Evolutionary conservation across 2,888 invertebrate genomes (phyloP).

Genomic region (Drosophila paucipuncta): DNA sequence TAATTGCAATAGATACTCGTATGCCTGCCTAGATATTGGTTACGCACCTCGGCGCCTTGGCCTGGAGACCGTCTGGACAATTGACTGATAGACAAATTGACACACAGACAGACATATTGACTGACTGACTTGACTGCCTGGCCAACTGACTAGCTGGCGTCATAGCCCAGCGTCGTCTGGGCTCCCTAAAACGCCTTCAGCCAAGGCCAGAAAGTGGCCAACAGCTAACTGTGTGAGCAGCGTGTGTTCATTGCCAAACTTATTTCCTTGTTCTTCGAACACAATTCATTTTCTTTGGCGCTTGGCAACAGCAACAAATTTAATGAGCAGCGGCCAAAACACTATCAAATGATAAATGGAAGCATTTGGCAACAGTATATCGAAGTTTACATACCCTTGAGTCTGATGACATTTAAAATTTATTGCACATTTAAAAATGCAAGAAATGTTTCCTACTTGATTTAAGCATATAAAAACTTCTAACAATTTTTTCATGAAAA

Average conservation of each 20-base stretch:
- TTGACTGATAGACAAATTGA: slow-evolving; percentile 9
- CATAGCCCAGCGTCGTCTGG: slow-evolving; percentile 46
- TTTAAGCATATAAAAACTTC: neutral
- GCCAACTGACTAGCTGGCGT: slow-evolving; percentile 47
- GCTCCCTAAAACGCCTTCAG: slow-evolving; percentile 21
- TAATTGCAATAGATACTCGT: slow-evolving; percentile 44
- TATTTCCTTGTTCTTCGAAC: slow-evolving; percentile 71
- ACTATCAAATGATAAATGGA: neutral
- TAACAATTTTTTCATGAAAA: neutral
- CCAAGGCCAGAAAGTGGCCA: slow-evolving; percentile 4
- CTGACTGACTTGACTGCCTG: neutral
- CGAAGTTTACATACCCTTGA: neutral
- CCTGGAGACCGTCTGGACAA: slow-evolving; percentile 24
- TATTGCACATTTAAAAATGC: neutral
- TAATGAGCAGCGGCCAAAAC: slow-evolving; percentile 31
- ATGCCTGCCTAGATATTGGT: slow-evolving; percentile 51
- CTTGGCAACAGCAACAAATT: slow-evolving; percentile 50
- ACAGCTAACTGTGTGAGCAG: slow-evolving; percentile 4
- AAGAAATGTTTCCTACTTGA: neutral
- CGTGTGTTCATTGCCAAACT: slow-evolving; percentile 70
- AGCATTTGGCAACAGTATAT: neutral
- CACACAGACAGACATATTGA: slow-evolving; percentile 3
- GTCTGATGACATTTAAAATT: neutral
- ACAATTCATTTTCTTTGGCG: slow-evolving; percentile 53
- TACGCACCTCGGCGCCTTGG: slow-evolving; percentile 46